Percentiles rank a stretch among this genome's conserved stretches.
Evolutionary conservation across 2,888 invertebrate genomes (phyloP).

Genomic region (Noctua pronuba): DNA sequence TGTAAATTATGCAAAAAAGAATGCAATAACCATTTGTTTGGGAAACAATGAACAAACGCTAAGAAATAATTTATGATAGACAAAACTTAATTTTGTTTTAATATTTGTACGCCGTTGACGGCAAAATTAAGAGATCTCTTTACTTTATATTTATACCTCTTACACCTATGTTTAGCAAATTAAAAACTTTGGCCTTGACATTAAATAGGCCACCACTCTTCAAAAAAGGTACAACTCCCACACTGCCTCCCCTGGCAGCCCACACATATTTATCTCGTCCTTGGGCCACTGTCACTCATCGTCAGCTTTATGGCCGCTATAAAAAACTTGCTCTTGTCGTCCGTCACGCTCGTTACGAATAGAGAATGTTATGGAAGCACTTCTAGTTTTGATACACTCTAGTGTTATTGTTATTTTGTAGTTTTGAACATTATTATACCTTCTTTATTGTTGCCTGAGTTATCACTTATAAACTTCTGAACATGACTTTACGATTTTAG

Average conservation of each 20-base stretch:
- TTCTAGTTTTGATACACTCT: conserved; percentile 12
- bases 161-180: too few relatives aligned
- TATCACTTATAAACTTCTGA: not conserved
- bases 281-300: conserved; percentile 43
- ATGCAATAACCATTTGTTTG: not conserved
- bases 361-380: conserved; percentile 16
- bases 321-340: conserved; percentile 42
- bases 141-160: too few relatives aligned
- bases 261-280: conserved; percentile 6
- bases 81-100: too few relatives aligned
- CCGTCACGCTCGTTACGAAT: not conserved
- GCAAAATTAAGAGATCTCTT: too few relatives aligned
- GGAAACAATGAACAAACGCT: not conserved
- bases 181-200: too few relatives aligned
- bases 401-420: conserved; percentile 19
- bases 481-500: too few relatives aligned
- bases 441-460: not conserved
- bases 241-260: not conserved
- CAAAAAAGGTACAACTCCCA: conserved; percentile 15
- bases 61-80: too few relatives aligned
- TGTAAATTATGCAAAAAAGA: not conserved
- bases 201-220: not conserved
- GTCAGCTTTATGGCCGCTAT: conserved; percentile 36
- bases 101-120: too few relatives aligned
- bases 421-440: not conserved